phyloP scores from a whole-genome alignment of 2,113 vertebrate genomes.

The Eurypyga helias region DNA sequence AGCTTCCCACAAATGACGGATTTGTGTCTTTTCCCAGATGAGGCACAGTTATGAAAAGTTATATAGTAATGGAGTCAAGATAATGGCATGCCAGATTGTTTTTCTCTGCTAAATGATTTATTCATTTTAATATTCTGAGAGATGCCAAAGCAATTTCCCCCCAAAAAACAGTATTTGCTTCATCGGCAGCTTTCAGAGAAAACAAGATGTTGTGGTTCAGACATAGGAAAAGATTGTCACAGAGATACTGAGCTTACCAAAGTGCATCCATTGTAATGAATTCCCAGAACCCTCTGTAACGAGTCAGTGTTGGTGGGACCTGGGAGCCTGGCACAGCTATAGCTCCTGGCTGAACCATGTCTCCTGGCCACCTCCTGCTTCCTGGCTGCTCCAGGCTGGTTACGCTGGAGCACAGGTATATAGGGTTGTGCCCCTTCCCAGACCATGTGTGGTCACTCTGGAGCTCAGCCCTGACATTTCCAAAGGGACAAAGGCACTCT shows the following conservation, averaged over 20 bases:
- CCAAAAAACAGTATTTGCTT: neutral
- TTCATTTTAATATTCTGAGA: slow-evolving; percentile 24
- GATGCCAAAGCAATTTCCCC: neutral
- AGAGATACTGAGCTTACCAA: neutral
- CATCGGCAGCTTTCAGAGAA: neutral
- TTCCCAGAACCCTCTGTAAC: neutral
- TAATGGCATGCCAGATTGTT: slow-evolving; percentile 9
- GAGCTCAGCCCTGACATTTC: neutral
- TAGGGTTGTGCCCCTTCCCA: neutral
- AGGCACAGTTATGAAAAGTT: slow-evolving; percentile 22
- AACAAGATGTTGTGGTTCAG: neutral
- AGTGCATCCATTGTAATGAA: neutral
- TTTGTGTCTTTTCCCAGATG: slow-evolving; percentile 45
- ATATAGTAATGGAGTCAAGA: neutral
- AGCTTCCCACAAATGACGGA: neutral
- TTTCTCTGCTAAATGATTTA: slow-evolving; percentile 28
- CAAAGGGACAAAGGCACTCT: neutral
- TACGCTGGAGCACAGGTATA: neutral
- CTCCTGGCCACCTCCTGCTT: neutral
- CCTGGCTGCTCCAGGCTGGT: neutral
- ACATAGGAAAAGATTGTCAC: neutral
- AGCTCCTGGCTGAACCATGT: neutral
- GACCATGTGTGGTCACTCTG: neutral
- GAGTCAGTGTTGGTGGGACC: neutral
- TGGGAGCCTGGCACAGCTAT: neutral